A percentile compares a stretch with the other conserved stretches of the same genome.
Conservation (phyloP, 2,797 vertebrate species). For the Sarcophilus harrisii region DNA sequence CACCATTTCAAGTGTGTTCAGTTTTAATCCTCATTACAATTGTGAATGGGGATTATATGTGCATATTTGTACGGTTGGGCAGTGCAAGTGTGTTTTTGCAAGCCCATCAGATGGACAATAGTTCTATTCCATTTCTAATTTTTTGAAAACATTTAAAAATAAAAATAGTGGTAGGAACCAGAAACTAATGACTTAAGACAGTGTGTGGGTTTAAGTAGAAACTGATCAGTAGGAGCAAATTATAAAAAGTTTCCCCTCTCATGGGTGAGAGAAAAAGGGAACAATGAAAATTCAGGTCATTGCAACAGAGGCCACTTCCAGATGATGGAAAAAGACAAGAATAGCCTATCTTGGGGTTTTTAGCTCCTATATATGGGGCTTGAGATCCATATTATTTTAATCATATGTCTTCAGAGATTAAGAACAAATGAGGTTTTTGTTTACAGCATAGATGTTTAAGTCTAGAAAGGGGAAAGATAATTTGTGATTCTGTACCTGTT, state of each 20-base stretch:
- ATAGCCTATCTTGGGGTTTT: neutral
- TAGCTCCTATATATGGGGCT: neutral
- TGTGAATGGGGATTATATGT: neutral
- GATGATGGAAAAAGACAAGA: neutral
- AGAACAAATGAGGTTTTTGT: slow-evolving; percentile 19
- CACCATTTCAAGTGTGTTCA: slow-evolving; percentile 6
- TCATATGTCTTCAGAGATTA: neutral
- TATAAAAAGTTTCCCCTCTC: neutral
- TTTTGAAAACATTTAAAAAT: slow-evolving; percentile 20
- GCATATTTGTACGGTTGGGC: neutral
- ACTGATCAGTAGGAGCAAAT: neutral
- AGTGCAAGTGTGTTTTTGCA: neutral
- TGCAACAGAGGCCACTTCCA: neutral
- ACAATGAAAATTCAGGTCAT: neutral
- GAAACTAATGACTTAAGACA: slow-evolving; percentile 15
- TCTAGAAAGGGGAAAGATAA: slow-evolving; percentile 27
- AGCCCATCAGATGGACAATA: slow-evolving; percentile 4
- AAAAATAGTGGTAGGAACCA: slow-evolving; percentile 17
- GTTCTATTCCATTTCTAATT: neutral
- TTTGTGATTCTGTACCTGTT: slow-evolving; percentile 24
- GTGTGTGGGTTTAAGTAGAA: slow-evolving; percentile 40
- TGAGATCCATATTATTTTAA: slow-evolving; percentile 8
- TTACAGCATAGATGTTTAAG: slow-evolving; percentile 10
- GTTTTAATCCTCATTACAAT: slow-evolving; percentile 26
- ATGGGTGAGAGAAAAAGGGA: neutral